Percentiles rank a stretch among this genome's conserved stretches.
phyloP scores from a whole-genome alignment of 2,797 vertebrate genomes.

The Australoheros facetus region DNA sequence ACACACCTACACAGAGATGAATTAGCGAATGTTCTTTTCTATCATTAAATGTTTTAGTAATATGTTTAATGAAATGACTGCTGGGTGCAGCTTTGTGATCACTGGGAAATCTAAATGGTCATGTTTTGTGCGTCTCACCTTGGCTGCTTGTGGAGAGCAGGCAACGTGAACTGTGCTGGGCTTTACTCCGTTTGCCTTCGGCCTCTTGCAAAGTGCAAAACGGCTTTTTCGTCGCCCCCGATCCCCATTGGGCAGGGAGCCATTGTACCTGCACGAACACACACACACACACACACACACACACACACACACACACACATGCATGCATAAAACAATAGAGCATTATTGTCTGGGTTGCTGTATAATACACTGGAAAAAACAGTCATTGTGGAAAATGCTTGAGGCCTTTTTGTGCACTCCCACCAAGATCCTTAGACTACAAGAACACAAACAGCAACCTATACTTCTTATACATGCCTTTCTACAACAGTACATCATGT shows the following conservation, averaged over 20 bases:
- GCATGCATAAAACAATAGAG: constrained; percentile 45
- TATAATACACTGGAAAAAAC: constrained; percentile 54
- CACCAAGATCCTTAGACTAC: neutral
- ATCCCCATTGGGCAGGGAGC: constrained; percentile 97
- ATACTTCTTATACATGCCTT: constrained; percentile 42
- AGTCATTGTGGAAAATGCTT: constrained; percentile 56
- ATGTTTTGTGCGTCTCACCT: constrained; percentile 80
- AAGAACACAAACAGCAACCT: constrained; percentile 12
- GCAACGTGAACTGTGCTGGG: constrained; percentile 97
- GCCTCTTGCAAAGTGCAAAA: constrained; percentile 95
- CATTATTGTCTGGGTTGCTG: constrained; percentile 59
- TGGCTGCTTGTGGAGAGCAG: constrained; percentile 97
- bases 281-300: constrained; percentile 5
- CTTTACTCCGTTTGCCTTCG: constrained; percentile 97
- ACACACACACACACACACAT: constrained; percentile 19
- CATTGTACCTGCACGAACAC: constrained; percentile 90
- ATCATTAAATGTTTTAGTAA: neutral
- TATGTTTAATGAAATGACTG: neutral
- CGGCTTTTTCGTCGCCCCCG: constrained; percentile 97
- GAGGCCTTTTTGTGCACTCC: constrained; percentile 34
- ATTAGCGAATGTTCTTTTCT: neutral
- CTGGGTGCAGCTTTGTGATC: neutral
- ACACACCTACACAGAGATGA: neutral
- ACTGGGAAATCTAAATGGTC: rapidly evolving
- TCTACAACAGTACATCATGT: constrained; percentile 44